Evolutionary conservation across 2,888 invertebrate species (phyloP), one percentile per base, ranked within the genome.

Genomic region (Ophioninae sp.): DNA sequence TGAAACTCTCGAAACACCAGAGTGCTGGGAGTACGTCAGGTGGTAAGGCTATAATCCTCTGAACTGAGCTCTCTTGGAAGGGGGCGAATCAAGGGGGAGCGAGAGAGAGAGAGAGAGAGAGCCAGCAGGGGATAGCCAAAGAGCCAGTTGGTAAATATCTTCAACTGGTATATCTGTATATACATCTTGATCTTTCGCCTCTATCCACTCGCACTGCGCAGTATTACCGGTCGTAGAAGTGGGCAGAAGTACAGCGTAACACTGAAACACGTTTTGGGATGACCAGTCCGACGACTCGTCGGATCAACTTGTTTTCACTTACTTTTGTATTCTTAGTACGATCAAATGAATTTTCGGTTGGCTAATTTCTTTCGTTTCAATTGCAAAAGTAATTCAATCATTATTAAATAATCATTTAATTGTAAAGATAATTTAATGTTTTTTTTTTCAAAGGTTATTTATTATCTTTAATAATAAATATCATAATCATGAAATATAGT

Each of bases 21-120:
- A 50, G 72, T 75, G 85, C 86, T 89, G 89, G 89, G 91, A 91
- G 88, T 84, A 73, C 88, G 91, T 88, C 91, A 91, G 90, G 89
- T 91, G 91, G 89, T 87, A 85, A 79, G 86, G 87, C 90, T 88
- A 90, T 91, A 91, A 91, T 91, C 91, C 90, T 86, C 84, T 87
- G 88, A 88, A 88, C 87, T 79, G 88, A 67, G 74, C 81, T 81
- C 70, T 62, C 75, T 70, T 44, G 50, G 82, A 61, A 50, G 59
- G 67, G 50, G 59, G 8, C 30, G 50, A 21, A 41, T 44, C 37
- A 75, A 61, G 21, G 68, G 72, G 72, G 57, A n/a, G 37, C 5
- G 57, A 69, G 73, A 64, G 67, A 77, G 67, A 61, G 44, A 39
- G 30, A 69, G 20, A 37, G 69, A 20, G 30, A 61, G 30, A 50